A percentile compares a stretch with the other conserved stretches of the same genome.
phyloP scores from a whole-genome alignment of 2,113 vertebrate species.

The Marcusenius ussheri region DNA sequence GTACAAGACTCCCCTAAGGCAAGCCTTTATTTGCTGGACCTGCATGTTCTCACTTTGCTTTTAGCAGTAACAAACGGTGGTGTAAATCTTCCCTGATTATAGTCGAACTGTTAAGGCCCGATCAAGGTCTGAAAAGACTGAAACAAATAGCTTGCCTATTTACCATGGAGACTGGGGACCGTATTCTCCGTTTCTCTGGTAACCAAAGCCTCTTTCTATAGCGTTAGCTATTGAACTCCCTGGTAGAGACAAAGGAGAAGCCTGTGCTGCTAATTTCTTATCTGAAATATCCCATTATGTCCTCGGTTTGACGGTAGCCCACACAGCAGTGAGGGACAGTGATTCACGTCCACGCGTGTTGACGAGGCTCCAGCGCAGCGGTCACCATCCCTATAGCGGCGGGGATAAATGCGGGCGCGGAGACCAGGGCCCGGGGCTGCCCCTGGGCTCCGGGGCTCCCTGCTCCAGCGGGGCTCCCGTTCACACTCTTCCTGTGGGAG shows the following conservation, averaged over 20 bases:
- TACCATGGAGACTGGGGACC: constrained; percentile 86
- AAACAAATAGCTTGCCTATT: constrained; percentile 86
- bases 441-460: background rate
- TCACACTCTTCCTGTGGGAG: background rate
- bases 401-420: background rate
- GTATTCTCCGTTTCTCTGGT: constrained; percentile 95
- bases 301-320: constrained; percentile 56
- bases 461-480: background rate
- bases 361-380: background rate
- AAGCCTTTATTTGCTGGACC: background rate
- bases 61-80: constrained; percentile 34
- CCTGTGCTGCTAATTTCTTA: constrained; percentile 68
- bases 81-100: constrained; percentile 73
- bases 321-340: constrained; percentile 65
- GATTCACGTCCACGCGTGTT: constrained; percentile 41
- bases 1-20: background rate
- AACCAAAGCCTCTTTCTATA: constrained; percentile 86
- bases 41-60: constrained; percentile 10
- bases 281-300: constrained; percentile 67
- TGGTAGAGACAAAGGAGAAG: constrained; percentile 90
- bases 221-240: constrained; percentile 89
- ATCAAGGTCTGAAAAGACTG: constrained; percentile 84
- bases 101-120: constrained; percentile 79
- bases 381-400: background rate
- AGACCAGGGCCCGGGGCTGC: background rate